Percentiles rank a stretch among this genome's conserved stretches.
phyloP scores from a whole-genome alignment of 2,113 vertebrate genomes.

The Gymnocephalus cernua region DNA sequence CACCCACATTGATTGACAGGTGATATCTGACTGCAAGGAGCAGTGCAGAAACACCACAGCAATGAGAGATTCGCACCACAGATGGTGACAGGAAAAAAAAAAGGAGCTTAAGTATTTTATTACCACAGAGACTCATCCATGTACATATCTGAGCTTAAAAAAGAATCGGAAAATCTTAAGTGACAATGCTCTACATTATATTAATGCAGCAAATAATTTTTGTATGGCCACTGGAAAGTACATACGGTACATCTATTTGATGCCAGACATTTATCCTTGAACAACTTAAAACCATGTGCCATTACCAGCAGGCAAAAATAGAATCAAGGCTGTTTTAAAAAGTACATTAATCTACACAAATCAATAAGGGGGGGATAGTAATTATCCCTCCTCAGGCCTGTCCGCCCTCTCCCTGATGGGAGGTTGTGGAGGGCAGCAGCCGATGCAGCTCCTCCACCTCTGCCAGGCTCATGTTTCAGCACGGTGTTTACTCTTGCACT shows the following conservation, averaged over 20 bases:
- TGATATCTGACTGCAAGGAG: conserved; percentile 52
- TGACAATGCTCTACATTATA: neutral
- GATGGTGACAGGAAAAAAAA: conserved; percentile 62
- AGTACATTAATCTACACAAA: conserved; percentile 55
- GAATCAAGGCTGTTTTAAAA: conserved; percentile 21
- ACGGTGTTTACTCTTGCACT: conserved; percentile 57
- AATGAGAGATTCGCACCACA: conserved; percentile 62
- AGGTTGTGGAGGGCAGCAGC: conserved; percentile 32
- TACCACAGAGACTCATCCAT: neutral
- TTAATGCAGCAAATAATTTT: neutral
- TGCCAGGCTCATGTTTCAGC: conserved; percentile 54
- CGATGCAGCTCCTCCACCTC: conserved; percentile 40
- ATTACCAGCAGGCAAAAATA: conserved; percentile 28
- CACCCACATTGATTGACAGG: conserved; percentile 63
- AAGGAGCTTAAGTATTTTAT: conserved; percentile 30
- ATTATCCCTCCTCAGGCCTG: conserved; percentile 49
- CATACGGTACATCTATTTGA: neutral
- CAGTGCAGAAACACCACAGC: conserved; percentile 43
- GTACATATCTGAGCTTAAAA: neutral
- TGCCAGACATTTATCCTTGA: conserved; percentile 12
- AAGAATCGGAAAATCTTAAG: conserved; percentile 1
- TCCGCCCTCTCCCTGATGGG: conserved; percentile 27
- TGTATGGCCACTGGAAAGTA: neutral
- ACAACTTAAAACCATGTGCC: neutral
- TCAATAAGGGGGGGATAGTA: conserved; percentile 42